phyloP scores from a whole-genome alignment of 1,140 invertebrate species.

The Sminthurinus signatus region DNA sequence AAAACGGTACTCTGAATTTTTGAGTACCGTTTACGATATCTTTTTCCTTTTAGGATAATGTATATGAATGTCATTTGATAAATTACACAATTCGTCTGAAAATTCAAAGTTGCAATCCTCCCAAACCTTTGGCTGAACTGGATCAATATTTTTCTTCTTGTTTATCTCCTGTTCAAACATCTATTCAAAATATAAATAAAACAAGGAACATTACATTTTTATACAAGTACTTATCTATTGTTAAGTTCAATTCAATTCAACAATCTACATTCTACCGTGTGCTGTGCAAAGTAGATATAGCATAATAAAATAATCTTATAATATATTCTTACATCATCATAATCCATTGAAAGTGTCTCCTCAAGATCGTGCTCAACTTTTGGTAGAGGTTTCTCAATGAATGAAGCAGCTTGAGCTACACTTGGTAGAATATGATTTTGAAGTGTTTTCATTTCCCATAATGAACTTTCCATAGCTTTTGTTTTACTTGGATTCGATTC shows the following conservation, averaged over 20 bases:
- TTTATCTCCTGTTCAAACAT: not conserved
- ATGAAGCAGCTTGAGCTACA: conserved; percentile 60
- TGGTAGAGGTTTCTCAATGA: conserved; percentile 61
- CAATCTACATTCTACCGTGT: not conserved
- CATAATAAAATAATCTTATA: not conserved
- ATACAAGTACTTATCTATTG: not conserved
- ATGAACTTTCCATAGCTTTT: conserved; percentile 72
- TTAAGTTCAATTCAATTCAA: not conserved
- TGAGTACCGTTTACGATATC: no score
- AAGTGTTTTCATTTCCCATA: conserved; percentile 82
- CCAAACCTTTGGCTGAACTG: not conserved
- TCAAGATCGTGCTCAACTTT: conserved; percentile 61
- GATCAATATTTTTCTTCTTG: conserved; percentile 8
- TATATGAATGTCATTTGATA: not conserved
- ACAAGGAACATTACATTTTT: not conserved
- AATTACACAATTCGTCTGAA: not conserved
- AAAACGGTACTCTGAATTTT: no score
- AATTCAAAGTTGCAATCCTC: not conserved
- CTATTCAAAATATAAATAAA: not conserved
- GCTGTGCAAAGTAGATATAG: not conserved
- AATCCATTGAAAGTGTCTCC: conserved; percentile 54
- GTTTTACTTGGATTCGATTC: conserved; percentile 70
- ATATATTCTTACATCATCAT: conserved; percentile 50
- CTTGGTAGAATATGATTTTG: conserved; percentile 67
- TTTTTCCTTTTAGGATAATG: not conserved